These are phyloP conservation scores for Lamellibrachia satsuma DNA, from an alignment of 2,888 invertebrate genomes.

Conservation along the genomic window DNA sequence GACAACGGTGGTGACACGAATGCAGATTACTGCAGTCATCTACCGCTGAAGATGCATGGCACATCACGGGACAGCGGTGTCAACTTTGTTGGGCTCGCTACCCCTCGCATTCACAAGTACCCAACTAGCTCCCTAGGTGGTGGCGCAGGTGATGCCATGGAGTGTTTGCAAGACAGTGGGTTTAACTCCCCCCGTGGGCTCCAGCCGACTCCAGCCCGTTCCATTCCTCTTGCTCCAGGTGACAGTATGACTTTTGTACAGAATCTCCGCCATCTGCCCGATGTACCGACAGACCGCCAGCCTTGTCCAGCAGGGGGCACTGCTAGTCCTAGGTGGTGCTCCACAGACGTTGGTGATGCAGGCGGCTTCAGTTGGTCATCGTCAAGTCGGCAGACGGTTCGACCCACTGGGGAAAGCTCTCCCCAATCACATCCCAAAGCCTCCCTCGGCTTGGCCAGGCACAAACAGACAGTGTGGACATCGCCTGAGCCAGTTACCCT, in stretches of 20 bases:
- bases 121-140: neutral
- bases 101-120: constrained; percentile 17
- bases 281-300: neutral
- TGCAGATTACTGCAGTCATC: constrained; percentile 53
- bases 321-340: constrained; percentile 10
- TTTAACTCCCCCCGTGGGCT: neutral
- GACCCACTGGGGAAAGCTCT: neutral
- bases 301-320: neutral
- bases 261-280: constrained; percentile 6
- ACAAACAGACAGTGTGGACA: neutral
- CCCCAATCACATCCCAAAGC: neutral
- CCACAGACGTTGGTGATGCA: neutral
- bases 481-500: neutral
- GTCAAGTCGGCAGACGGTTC: neutral
- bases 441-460: neutral
- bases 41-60: constrained; percentile 53
- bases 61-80: constrained; percentile 60
- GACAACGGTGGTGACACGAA: constrained; percentile 34
- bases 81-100: constrained; percentile 55
- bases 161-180: neutral
- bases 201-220: neutral
- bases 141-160: neutral
- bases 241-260: neutral
- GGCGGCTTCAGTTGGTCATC: neutral
- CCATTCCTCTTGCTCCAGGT: neutral